phyloP scores from a whole-genome alignment of 1,140 invertebrate species.

The Trachymyrmex cornetzi region DNA sequence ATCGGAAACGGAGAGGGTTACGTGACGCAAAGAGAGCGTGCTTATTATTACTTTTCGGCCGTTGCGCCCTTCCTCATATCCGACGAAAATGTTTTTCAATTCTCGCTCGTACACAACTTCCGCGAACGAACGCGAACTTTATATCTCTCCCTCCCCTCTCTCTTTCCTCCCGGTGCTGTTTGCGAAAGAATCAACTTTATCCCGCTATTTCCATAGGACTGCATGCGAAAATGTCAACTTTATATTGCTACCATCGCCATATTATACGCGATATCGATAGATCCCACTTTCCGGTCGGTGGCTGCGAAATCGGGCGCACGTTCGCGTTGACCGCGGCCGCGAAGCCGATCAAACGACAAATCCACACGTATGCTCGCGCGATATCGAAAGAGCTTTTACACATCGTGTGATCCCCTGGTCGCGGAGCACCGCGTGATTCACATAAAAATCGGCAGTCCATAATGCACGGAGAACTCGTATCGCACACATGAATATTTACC shows the following conservation, averaged over 20 bases:
- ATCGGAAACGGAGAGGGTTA: slow-evolving; percentile 1
- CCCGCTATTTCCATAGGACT: slow-evolving; percentile 62
- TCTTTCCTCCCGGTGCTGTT: neutral
- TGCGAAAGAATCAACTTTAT: slow-evolving; percentile 59
- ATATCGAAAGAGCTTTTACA: slow-evolving; percentile 30
- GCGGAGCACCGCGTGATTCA: neutral
- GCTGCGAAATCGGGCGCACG: slow-evolving; percentile 14
- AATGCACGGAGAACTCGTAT: slow-evolving; percentile 32
- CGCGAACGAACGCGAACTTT: slow-evolving; percentile 48
- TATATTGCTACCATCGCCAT: slow-evolving; percentile 30
- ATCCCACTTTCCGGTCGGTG: neutral
- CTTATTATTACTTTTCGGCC: slow-evolving; percentile 45
- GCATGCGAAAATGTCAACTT: slow-evolving; percentile 63
- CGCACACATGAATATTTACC: slow-evolving; percentile 19
- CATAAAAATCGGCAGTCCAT: slow-evolving; percentile 35
- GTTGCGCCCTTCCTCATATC: slow-evolving; percentile 17
- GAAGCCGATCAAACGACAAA: slow-evolving; percentile 33
- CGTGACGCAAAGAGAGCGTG: slow-evolving; percentile 21
- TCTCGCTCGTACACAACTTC: slow-evolving; percentile 53
- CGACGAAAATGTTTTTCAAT: slow-evolving; percentile 56
- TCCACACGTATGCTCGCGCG: slow-evolving; percentile 25
- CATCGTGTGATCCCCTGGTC: neutral
- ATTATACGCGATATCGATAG: slow-evolving; percentile 51
- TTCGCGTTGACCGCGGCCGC: slow-evolving; percentile 21
- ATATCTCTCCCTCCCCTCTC: neutral